Conservation (phyloP, 2,113 vertebrate genomes). For the Ictalurus furcatus region DNA sequence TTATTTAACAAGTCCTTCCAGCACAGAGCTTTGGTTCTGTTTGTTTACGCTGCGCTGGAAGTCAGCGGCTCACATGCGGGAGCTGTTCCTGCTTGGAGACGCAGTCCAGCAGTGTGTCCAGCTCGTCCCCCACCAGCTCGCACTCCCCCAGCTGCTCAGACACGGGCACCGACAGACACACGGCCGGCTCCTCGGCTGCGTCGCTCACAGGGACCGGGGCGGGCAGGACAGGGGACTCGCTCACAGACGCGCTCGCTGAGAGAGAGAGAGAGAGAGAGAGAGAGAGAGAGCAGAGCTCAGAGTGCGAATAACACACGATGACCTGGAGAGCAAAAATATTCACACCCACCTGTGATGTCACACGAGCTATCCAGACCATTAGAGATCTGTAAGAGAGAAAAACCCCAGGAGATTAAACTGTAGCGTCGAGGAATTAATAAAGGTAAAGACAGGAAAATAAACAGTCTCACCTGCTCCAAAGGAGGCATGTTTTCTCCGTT, state of each 20-base stretch:
- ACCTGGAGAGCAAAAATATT: constrained; percentile 53
- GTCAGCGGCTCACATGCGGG: constrained; percentile 69
- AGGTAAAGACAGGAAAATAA: neutral
- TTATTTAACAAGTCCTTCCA: neutral
- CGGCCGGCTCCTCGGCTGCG: constrained; percentile 56
- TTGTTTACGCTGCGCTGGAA: neutral
- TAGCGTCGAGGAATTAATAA: neutral
- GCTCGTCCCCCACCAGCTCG: constrained; percentile 87
- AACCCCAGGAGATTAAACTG: neutral
- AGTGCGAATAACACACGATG: too few species aligned
- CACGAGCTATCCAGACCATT: constrained; percentile 77
- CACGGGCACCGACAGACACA: constrained; percentile 67
- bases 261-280: neutral
- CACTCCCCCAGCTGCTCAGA: constrained; percentile 77
- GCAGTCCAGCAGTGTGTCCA: constrained; percentile 87
- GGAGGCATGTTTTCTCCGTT: neutral
- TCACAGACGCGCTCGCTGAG: constrained; percentile 56
- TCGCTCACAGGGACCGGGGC: constrained; percentile 60
- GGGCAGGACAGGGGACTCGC: constrained; percentile 62
- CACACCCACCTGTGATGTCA: constrained; percentile 78
- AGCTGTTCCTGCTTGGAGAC: constrained; percentile 67
- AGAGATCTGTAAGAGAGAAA: constrained; percentile 65
- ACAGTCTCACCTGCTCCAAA: neutral
- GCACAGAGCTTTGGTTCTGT: neutral
- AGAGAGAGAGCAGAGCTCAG: neutral